These are phyloP conservation scores for Microchirus variegatus DNA, from an alignment of 2,797 vertebrate species.

Conservation along the genomic window DNA sequence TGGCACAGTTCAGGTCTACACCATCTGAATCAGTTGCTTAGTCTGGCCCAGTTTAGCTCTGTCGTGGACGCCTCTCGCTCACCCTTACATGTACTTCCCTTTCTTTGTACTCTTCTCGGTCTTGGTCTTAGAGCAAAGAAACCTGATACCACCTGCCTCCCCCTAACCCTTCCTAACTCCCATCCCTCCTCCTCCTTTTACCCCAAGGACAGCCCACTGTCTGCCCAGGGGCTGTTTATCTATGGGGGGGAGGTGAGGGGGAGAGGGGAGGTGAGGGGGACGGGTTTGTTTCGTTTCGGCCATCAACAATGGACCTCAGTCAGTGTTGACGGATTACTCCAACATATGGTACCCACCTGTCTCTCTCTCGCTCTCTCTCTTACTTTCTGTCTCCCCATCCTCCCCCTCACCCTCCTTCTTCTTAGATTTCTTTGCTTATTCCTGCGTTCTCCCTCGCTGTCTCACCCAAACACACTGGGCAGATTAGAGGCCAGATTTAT, in stretches of 20 bases:
- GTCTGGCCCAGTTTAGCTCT: conserved; percentile 26
- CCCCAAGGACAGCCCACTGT: conserved; percentile 78
- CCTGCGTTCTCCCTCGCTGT: conserved; percentile 72
- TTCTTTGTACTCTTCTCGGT: conserved; percentile 24
- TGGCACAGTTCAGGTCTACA: conserved; percentile 35
- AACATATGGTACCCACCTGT: conserved; percentile 89
- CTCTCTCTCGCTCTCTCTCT: conserved; percentile 55
- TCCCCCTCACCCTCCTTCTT: conserved; percentile 52
- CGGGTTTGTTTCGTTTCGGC: conserved; percentile 78
- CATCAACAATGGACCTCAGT: conserved; percentile 87
- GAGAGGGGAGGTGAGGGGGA: conserved; percentile 53
- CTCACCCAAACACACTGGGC: conserved; percentile 78
- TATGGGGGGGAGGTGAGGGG: conserved; percentile 65
- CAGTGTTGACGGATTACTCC: conserved; percentile 83
- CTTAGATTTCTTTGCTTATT: conserved; percentile 78
- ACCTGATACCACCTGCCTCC: conserved; percentile 79
- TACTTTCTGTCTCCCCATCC: conserved; percentile 23
- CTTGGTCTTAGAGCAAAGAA: conserved; percentile 61
- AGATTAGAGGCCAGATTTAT: conserved; percentile 83
- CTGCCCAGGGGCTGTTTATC: conserved; percentile 81
- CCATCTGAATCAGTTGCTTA: conserved; percentile 30
- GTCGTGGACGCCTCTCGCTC: conserved; percentile 32
- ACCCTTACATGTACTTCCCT: conserved; percentile 34
- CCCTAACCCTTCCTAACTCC: conserved; percentile 57
- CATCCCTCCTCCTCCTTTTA: conserved; percentile 47